phyloP scores from a whole-genome alignment of 2,888 invertebrate genomes.

The Rhagonycha fulva region DNA sequence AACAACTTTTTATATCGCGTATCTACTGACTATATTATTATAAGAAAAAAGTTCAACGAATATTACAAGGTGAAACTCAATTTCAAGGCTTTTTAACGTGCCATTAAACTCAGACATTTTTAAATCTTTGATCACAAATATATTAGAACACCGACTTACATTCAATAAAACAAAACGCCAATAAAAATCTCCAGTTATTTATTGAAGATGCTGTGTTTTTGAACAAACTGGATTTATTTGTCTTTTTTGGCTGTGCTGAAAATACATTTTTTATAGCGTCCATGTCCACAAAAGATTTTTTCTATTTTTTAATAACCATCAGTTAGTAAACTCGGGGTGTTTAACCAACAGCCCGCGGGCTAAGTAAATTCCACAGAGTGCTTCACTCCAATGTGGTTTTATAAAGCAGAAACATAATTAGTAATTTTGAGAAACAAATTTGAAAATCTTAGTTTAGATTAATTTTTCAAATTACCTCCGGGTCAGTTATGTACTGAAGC shows the following conservation, averaged over 20 bases:
- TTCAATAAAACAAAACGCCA: not conserved
- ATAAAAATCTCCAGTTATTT: not conserved
- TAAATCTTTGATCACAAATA: slow-evolving; percentile 20
- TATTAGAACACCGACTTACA: not conserved
- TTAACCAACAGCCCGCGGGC: not conserved
- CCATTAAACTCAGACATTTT: slow-evolving; percentile 28
- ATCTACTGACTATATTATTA: slow-evolving; percentile 13
- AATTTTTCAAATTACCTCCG: not conserved
- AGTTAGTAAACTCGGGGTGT: not conserved
- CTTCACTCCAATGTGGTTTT: not conserved
- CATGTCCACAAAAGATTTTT: not conserved
- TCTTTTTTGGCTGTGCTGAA: not conserved
- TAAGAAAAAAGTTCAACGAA: slow-evolving; percentile 30
- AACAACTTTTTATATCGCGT: slow-evolving; percentile 24
- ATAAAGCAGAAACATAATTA: not conserved
- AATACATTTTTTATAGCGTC: not conserved
- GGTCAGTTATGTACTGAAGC: not conserved
- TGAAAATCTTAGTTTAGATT: not conserved
- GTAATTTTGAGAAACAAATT: not conserved
- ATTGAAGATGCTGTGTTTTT: not conserved
- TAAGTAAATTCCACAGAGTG: not conserved
- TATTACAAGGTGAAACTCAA: slow-evolving; percentile 29
- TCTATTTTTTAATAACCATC: not conserved
- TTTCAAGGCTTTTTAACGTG: slow-evolving; percentile 26
- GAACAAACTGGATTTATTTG: not conserved